phyloP scores from a whole-genome alignment of 1,140 invertebrate genomes.

The Lucilia cuprina region DNA sequence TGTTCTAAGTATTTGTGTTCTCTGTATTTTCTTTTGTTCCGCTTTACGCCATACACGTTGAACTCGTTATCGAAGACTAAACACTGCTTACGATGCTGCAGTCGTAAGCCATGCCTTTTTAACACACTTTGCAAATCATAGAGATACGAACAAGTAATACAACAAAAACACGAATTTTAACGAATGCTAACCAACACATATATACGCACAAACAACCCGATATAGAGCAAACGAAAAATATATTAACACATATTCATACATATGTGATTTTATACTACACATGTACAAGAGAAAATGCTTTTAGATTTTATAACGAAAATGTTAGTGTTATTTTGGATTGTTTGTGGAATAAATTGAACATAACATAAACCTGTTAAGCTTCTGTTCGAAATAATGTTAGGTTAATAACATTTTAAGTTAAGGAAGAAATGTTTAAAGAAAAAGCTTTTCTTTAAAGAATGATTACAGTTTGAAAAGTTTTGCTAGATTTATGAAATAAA shows the following conservation, averaged over 20 bases:
- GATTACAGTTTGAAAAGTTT: too few relatives aligned
- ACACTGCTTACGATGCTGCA: conserved; percentile 22
- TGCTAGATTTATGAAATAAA: too few relatives aligned
- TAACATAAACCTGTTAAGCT: too few relatives aligned
- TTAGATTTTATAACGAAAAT: too few relatives aligned
- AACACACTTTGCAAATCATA: conserved; percentile 12
- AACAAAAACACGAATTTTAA: not conserved
- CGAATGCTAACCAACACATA: not conserved
- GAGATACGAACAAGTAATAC: not conserved
- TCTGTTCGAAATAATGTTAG: too few relatives aligned
- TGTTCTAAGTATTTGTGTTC: conserved; percentile 15
- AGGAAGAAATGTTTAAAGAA: too few relatives aligned
- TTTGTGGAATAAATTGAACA: too few relatives aligned
- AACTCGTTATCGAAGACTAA: conserved; percentile 34
- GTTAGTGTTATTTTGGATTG: too few relatives aligned
- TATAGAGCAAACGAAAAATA: not conserved
- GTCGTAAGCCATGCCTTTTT: conserved; percentile 32
- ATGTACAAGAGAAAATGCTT: too few relatives aligned
- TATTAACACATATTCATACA: not conserved
- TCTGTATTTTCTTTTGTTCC: conserved; percentile 9
- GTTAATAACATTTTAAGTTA: too few relatives aligned
- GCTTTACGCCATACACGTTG: conserved; percentile 29
- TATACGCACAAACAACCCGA: not conserved
- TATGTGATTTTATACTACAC: too few relatives aligned
- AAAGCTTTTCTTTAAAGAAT: too few relatives aligned